Evolutionary conservation across 2,888 invertebrate species (phyloP), one percentile per base, ranked within the genome.

Genomic region (Chrysotoxum bicinctum): DNA sequence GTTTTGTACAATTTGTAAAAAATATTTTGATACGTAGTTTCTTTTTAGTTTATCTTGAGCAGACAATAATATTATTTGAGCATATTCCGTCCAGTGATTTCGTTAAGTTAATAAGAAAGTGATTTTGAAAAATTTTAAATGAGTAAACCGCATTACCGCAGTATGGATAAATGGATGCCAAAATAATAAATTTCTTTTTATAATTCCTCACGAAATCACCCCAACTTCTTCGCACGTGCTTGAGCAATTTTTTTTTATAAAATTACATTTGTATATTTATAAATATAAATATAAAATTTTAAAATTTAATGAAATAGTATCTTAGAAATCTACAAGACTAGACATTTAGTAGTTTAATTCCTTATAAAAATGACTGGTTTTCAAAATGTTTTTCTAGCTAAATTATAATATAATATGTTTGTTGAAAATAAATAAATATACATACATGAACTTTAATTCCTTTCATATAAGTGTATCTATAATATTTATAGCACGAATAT

Each of bases 1-100:
- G 30, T 37, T 84, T 80, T 84, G 80, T 84, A 84, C 84, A 84
- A 70, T 76, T 70, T 72, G 75, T 83, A 83, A 66, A 75, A 79
- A 62, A 79, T 83, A 78, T 56, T 56, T 70, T 35, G 69, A 73
- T 74, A 69, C 14, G 62, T 52, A 30, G 5, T 40, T 75, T 66
- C 23, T 45, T 62, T 40, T 64, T 30, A 56, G 35, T 21, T 74
- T 77, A 16, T 32, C 68, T 83, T 83, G 82, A 83, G 82, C 77
- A 78, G 40, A 72, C 16, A 54, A 54, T 52, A 58, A 40, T 12
- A 62, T 62, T 54, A 7, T 77, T 66, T 66, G 66, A 66, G 66
- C 66, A 50, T 1, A 6, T 35, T 35, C 14, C 19, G 32, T 10
- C 45, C 19, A 21, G 45, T 43, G 62, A 26, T 66, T 48, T 48